These are phyloP conservation scores for Zaprionus africanus DNA, from an alignment of 1,140 invertebrate genomes.

Conservation along the genomic window DNA sequence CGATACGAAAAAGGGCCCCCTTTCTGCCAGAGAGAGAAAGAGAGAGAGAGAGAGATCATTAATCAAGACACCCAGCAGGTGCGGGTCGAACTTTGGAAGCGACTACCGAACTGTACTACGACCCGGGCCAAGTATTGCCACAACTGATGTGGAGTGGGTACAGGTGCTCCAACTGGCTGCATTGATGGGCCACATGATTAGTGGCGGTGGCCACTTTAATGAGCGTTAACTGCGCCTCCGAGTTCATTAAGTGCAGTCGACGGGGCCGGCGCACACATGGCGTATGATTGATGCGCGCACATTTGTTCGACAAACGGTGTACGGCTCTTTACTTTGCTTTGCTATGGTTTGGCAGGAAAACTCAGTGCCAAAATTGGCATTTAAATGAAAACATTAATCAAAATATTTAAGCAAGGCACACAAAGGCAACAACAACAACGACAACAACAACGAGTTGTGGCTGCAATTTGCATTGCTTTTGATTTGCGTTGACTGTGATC, in stretches of 20 bases:
- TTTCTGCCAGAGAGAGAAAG: conserved; percentile 11
- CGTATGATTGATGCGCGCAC: conserved; percentile 71
- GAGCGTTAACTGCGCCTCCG: conserved; percentile 79
- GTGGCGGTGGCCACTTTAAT: conserved; percentile 79
- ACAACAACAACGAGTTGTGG: conserved; percentile 25
- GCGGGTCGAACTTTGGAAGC: conserved; percentile 66
- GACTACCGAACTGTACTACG: conserved; percentile 80
- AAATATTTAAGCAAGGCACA: conserved; percentile 24
- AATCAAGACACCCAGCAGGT: conserved; percentile 78
- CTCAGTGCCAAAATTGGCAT: conserved; percentile 64
- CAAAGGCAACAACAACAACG: conserved; percentile 9
- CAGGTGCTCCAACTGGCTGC: not conserved
- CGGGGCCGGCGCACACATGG: conserved; percentile 38
- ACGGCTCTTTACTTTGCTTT: conserved; percentile 1
- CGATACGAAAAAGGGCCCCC: conserved; percentile 69
- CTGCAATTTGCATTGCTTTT: conserved; percentile 54
- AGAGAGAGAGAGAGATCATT: conserved; percentile 54
- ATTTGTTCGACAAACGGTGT: conserved; percentile 45
- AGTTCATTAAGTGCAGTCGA: conserved; percentile 78
- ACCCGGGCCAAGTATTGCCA: conserved; percentile 5
- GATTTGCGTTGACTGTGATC: conserved; percentile 27
- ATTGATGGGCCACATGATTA: conserved; percentile 56
- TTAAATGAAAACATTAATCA: conserved; percentile 53
- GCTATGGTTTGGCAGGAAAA: conserved; percentile 44
- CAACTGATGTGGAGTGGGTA: not conserved